Percentiles rank a stretch among this genome's conserved stretches.
phyloP scores from a whole-genome alignment of 2,113 vertebrate species.

The Struthidea cinerea region DNA sequence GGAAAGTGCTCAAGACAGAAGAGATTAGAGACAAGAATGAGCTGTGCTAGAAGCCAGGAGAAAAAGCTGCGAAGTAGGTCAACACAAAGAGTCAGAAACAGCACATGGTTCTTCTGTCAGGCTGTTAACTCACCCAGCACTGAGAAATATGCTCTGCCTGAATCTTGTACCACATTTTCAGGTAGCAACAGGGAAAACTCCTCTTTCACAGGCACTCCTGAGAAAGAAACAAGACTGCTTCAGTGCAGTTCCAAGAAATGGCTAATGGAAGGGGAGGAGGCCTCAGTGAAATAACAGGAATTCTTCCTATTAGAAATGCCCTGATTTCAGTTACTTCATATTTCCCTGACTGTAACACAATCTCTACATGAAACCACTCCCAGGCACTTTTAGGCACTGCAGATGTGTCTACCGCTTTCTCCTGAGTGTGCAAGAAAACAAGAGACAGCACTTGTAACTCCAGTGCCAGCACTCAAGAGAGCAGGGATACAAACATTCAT shows the following conservation, averaged over 20 bases:
- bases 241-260: neutral
- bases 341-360: neutral
- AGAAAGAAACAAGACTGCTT: neutral
- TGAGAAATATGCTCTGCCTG: conserved; percentile 66
- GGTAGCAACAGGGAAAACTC: conserved; percentile 59
- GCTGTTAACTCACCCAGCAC: conserved; percentile 68
- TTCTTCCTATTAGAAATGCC: neutral
- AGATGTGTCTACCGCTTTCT: neutral
- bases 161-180: conserved; percentile 58
- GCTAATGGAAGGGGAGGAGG: neutral
- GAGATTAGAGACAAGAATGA: neutral
- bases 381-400: neutral
- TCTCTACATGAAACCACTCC: neutral
- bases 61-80: neutral
- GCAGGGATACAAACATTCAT: neutral
- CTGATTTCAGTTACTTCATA: neutral
- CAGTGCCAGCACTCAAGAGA: neutral
- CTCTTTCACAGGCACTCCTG: conserved; percentile 31
- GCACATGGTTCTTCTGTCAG: neutral
- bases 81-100: neutral
- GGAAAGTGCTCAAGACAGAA: neutral
- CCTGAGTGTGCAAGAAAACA: neutral
- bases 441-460: neutral
- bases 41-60: neutral
- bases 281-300: neutral